Base-by-base conservation (phyloP, 2,113 vertebrate species). In the Ameiurus melas region DNA sequence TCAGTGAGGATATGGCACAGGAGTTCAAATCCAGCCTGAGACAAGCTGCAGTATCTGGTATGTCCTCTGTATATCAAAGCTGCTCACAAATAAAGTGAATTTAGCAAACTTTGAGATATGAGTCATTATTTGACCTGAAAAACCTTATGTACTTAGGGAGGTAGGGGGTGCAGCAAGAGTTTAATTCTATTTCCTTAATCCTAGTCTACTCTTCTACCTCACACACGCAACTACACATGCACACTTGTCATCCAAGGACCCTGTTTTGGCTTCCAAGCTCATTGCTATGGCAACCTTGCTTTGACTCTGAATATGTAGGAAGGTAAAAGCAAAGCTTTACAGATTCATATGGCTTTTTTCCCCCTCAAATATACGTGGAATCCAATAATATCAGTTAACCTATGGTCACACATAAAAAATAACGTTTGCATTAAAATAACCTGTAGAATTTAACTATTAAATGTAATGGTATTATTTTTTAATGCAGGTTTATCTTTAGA, bases 221-320 rank as follows among this genome's bases (percentile, higher is more conserved):
- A 83, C 77, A 84, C 80, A 86, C 0, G 2, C 64, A 86, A 55
- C 78, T 75, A 43, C 85, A 87, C 85, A 89, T 43, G 78, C 62
- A 91, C 88, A 89, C 89, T 94, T 94, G 94, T 95, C 94, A 93
- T 94, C 93, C 93, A 93, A 94, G 93, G 93, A 94, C 94, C 91
- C 92, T 93, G 93, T 94, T 95, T 94, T 95, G 92, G 95, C 93
- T 95, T 94, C 92, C 93, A 91, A 92, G 94, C 94, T 90, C 93
- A 95, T 96, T 95, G 93, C 95, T 85, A 96, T 94, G 94, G 93
- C 94, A 94, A 96, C 95, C 93, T 90, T 86, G 91, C 93, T 95
- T 95, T 94, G 95, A 95, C 93, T 93, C 91, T 92, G 90, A 91
- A 93, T 95, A 94, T 94, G 94, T 95, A 96, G 94, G 95, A 95